Evolutionary conservation across 2,888 invertebrate genomes (phyloP).

Genomic region (Tribolium freemani): DNA sequence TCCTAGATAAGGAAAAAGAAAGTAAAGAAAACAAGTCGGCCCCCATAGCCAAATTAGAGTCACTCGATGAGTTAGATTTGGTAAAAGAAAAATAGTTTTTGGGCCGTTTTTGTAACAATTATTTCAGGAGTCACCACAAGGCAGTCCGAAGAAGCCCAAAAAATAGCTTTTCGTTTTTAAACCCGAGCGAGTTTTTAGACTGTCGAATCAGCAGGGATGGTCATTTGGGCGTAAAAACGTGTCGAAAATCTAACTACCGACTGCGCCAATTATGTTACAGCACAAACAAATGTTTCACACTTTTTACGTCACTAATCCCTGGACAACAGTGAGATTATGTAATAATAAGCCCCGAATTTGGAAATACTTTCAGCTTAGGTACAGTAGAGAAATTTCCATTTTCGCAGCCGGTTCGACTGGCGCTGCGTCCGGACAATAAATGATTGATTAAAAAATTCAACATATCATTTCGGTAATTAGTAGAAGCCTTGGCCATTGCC

Average conservation of each 20-base stretch:
- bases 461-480: too few relatives aligned
- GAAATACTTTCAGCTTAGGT: neutral
- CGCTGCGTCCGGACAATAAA: neutral
- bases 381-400: neutral
- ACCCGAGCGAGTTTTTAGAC: too few relatives aligned
- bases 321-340: slow-evolving; percentile 30
- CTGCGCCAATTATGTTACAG: too few relatives aligned
- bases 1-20: slow-evolving; percentile 56
- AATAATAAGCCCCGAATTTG: slow-evolving; percentile 19
- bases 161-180: slow-evolving; percentile 49
- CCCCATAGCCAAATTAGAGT: slow-evolving; percentile 77
- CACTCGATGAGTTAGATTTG: slow-evolving; percentile 75
- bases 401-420: neutral
- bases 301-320: too few relatives aligned
- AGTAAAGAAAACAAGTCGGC: slow-evolving; percentile 67
- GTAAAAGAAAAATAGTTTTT: slow-evolving; percentile 57
- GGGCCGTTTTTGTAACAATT: neutral
- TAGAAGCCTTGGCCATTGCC: neutral
- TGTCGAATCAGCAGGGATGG: too few relatives aligned
- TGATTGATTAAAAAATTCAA: too few relatives aligned
- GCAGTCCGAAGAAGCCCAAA: slow-evolving; percentile 60
- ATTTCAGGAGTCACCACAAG: slow-evolving; percentile 60
- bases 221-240: too few relatives aligned
- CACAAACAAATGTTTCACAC: too few relatives aligned
- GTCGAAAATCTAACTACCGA: too few relatives aligned